Evolutionary conservation across 2,888 invertebrate genomes (phyloP), one percentile per base, ranked within the genome.

Genomic region (Pterostichus niger): DNA sequence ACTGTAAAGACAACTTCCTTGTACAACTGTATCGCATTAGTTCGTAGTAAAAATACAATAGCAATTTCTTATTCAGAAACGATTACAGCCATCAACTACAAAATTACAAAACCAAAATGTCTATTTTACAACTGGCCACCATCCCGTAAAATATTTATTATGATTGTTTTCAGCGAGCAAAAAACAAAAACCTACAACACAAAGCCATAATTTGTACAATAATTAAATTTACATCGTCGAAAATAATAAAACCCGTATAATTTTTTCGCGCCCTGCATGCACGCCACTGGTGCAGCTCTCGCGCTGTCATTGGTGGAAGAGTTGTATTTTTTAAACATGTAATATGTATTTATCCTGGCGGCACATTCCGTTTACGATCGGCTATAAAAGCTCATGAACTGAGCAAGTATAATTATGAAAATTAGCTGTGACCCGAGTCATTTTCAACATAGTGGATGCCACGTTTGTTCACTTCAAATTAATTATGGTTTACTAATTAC

Each of bases 311-410:
- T 76, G 76, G 76, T 76, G 11, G 76, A 76, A 52, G 76, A 52
- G 79, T 49, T 79, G 64, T 79, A 79, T 79, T 79, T 79, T 79
- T 64, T 54, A 49, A 75, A 75, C 75, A 46, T 75, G 82, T 73
- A 82, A 75, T 75, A 75, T 82, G 82, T 82, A 75, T 82, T 82
- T 82, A 82, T 82, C 82, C 82, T 59, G 61, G 82, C 59, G 75
- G 59, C 44, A 33, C 49, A 75, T 49, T 75, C 44, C 54, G 52
- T 82, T 81, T 82, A 82, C 82, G 82, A 82, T 40, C 75, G 46
- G 75, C 15, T 46, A 33, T 82, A 82, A 82, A 81, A 56, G 59
- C 59, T 82, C 46, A 56, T 80, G 80, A 64, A 61, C 73, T 75
- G 61, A 75, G 49, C 49, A 75, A 82, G 75, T 75, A 59, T 82